Conservation (phyloP, 2,113 vertebrate species). For the Hippocampus zosterae region DNA sequence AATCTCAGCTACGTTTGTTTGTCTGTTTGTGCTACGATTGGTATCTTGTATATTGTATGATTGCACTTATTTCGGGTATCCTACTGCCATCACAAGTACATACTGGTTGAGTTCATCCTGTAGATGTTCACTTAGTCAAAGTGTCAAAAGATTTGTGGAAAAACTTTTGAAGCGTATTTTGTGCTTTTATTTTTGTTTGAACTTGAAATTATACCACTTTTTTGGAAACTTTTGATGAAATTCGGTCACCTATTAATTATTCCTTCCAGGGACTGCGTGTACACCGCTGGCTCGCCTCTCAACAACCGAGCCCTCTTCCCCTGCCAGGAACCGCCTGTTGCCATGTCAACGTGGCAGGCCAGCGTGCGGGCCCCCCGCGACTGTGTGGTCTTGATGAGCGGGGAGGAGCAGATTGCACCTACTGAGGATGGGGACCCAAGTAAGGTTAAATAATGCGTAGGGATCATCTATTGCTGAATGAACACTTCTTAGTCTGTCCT, state of each 20-base stretch:
- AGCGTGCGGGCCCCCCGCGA: slow-evolving; percentile 78
- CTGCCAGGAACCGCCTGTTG: slow-evolving; percentile 95
- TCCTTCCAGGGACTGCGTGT: slow-evolving; percentile 85
- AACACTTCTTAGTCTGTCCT: neutral
- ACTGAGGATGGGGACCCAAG: slow-evolving; percentile 70
- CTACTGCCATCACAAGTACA: too few species aligned
- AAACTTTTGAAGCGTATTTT: neutral
- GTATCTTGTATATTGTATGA: too few species aligned
- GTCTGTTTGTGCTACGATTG: too few species aligned
- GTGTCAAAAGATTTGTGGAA: slow-evolving; percentile 18
- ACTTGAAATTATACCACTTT: neutral
- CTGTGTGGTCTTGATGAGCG: slow-evolving; percentile 90
- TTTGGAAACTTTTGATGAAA: neutral
- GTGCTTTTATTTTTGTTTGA: neutral
- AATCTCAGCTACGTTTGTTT: too few species aligned
- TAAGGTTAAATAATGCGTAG: slow-evolving; percentile 43
- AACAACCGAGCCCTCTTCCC: slow-evolving; percentile 98
- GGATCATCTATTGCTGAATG: neutral
- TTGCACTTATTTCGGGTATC: too few species aligned
- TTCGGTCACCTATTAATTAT: slow-evolving; percentile 50
- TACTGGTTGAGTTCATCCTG: too few species aligned
- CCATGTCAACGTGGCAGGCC: slow-evolving; percentile 97
- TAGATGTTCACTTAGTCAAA: neutral
- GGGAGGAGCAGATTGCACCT: slow-evolving; percentile 84
- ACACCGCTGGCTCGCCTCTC: slow-evolving; percentile 91